A percentile compares a stretch with the other conserved stretches of the same genome.
Evolutionary conservation across 2,888 invertebrate genomes (phyloP).

Genomic region (Diarsia dahlii): DNA sequence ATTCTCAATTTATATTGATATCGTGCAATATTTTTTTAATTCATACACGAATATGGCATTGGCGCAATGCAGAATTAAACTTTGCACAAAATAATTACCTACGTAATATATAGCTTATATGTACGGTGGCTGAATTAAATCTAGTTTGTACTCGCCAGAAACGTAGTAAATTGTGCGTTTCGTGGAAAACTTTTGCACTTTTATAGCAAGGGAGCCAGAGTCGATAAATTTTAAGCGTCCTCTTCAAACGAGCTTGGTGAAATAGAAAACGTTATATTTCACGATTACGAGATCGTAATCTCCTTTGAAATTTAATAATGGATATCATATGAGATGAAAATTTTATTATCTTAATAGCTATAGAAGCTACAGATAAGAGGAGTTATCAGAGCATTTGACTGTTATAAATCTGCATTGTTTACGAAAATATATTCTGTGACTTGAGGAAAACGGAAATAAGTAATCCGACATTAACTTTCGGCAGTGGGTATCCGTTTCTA

Average conservation of each 20-base stretch:
- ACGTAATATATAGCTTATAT: constrained; percentile 68
- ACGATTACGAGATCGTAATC: constrained; percentile 84
- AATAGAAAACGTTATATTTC: constrained; percentile 82
- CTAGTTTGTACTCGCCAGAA: constrained; percentile 74
- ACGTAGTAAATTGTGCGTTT: constrained; percentile 80
- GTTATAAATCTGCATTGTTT: constrained; percentile 27
- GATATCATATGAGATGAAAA: constrained; percentile 77
- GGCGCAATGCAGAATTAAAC: constrained; percentile 83
- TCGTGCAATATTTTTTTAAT: constrained; percentile 75
- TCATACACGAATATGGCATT: constrained; percentile 74
- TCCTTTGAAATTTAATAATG: constrained; percentile 85
- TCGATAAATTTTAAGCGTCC: constrained; percentile 82
- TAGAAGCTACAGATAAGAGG: constrained; percentile 32
- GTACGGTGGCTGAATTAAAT: constrained; percentile 71
- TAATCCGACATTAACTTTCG: constrained; percentile 61
- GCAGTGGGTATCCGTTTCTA: constrained; percentile 54
- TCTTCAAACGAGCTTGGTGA: constrained; percentile 79
- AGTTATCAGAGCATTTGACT: constrained; percentile 35
- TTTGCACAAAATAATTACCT: constrained; percentile 78
- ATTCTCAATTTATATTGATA: constrained; percentile 68
- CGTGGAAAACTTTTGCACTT: constrained; percentile 81
- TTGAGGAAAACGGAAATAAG: constrained; percentile 52
- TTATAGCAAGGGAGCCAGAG: constrained; percentile 78
- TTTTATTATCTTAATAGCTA: constrained; percentile 73
- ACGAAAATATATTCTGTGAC: constrained; percentile 21